These are phyloP conservation scores for Oncorhynchus kisutch DNA, from an alignment of 2,113 vertebrate genomes.

Conservation along the genomic window DNA sequence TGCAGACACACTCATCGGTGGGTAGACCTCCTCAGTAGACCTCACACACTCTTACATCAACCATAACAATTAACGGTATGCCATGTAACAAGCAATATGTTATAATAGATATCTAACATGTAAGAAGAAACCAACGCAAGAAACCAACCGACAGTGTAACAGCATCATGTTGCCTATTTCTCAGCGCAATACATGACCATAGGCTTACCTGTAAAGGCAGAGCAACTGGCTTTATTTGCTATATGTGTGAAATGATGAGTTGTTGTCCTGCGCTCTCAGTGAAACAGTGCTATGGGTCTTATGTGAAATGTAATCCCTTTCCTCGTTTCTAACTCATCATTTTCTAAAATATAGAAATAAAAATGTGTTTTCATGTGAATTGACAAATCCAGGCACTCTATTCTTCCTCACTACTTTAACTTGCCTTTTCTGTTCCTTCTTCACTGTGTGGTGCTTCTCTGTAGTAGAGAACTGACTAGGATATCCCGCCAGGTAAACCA, in stretches of 20 bases:
- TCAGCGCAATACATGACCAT: neutral
- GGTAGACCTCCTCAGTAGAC: slow-evolving; percentile 43
- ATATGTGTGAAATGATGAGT: slow-evolving; percentile 1
- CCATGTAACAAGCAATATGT: neutral
- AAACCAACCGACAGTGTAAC: neutral
- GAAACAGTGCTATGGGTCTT: neutral
- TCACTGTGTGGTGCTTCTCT: slow-evolving; percentile 89
- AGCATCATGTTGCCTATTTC: neutral
- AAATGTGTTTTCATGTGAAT: neutral
- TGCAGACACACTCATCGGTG: slow-evolving; percentile 75
- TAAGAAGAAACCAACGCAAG: neutral
- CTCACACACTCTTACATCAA: neutral
- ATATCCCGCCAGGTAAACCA: slow-evolving; percentile 93
- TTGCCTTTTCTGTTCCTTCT: slow-evolving; percentile 94
- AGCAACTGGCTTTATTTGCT: neutral
- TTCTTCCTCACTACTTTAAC: slow-evolving; percentile 79
- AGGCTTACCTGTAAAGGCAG: neutral
- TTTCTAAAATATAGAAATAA: neutral
- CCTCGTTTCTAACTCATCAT: neutral
- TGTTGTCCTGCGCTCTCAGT: neutral
- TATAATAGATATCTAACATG: too few relatives aligned
- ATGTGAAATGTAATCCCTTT: neutral
- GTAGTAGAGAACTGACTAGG: slow-evolving; percentile 99
- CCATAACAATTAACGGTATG: neutral
- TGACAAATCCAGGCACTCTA: neutral